These are phyloP conservation scores for Vidua macroura DNA, from an alignment of 2,113 vertebrate genomes.

Conservation along the genomic window DNA sequence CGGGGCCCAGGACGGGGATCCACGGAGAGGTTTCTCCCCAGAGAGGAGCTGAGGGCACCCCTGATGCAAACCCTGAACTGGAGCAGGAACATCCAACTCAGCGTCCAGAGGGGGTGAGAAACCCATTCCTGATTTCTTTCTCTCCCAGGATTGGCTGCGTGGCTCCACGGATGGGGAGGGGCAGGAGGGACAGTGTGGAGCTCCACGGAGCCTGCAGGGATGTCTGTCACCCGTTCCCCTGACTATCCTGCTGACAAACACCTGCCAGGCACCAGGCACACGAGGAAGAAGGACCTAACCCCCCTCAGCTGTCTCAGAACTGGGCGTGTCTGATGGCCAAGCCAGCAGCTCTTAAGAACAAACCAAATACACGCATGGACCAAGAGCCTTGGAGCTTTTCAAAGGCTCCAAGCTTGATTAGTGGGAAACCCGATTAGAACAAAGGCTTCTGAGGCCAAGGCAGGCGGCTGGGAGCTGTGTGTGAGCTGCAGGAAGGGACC, in stretches of 20 bases:
- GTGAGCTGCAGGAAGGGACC: neutral
- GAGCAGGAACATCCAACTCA: neutral
- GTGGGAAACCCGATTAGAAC: neutral
- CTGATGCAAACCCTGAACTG: neutral
- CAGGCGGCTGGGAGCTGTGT: too few species aligned
- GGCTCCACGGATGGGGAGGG: neutral
- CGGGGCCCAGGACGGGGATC: fast-evolving
- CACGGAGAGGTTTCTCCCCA: neutral
- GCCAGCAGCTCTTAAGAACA: neutral
- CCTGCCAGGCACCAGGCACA: neutral
- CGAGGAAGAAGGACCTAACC: neutral
- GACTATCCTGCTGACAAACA: neutral
- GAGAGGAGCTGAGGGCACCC: neutral
- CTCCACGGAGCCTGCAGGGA: fast-evolving
- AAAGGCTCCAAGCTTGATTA: neutral
- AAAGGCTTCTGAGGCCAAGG: neutral
- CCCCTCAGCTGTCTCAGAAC: neutral
- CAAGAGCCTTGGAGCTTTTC: neutral
- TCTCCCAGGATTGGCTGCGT: neutral
- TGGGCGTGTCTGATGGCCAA: neutral
- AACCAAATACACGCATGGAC: neutral
- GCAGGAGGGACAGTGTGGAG: neutral
- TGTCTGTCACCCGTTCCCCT: neutral
- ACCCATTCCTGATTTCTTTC: neutral
- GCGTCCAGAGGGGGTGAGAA: fast-evolving